A percentile compares a stretch with the other conserved stretches of the same genome.
Evolutionary conservation across 2,888 invertebrate genomes (phyloP).

Genomic region (Parochlus steinenii): DNA sequence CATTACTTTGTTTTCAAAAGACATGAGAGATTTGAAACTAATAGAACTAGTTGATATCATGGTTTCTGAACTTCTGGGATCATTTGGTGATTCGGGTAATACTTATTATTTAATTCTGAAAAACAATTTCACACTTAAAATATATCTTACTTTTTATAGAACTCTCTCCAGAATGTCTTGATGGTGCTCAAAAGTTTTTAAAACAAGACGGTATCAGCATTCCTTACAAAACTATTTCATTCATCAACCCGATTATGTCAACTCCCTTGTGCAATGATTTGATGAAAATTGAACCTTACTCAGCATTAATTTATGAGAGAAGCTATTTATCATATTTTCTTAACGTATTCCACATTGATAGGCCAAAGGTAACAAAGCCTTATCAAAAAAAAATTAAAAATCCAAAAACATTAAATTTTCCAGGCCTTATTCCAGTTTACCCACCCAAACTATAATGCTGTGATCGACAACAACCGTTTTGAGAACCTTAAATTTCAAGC

Average conservation of each 20-base stretch:
- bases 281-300: no score
- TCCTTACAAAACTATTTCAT: constrained; percentile 78
- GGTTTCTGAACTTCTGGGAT: constrained; percentile 87
- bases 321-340: no score
- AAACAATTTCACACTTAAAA: no score
- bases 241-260: constrained; percentile 83
- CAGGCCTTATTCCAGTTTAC: constrained; percentile 63
- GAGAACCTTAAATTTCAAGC: constrained; percentile 49
- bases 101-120: no score
- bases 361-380: constrained; percentile 24
- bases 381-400: no score
- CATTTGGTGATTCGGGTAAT: constrained; percentile 97
- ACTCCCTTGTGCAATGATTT: constrained; percentile 72
- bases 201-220: constrained; percentile 82
- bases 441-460: constrained; percentile 67
- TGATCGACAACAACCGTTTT: constrained; percentile 56
- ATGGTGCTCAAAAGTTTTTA: constrained; percentile 78
- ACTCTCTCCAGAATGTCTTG: constrained; percentile 92
- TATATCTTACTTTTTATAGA: no score
- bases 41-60: constrained; percentile 85
- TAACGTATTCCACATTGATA: constrained; percentile 35
- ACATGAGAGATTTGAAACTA: constrained; percentile 71
- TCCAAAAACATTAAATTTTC: no score
- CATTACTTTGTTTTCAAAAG: constrained; percentile 64
- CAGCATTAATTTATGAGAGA: no score